Percentiles rank a stretch among this genome's conserved stretches.
Evolutionary conservation across 2,113 vertebrate genomes (phyloP).

Genomic region (Gorilla gorilla): DNA sequence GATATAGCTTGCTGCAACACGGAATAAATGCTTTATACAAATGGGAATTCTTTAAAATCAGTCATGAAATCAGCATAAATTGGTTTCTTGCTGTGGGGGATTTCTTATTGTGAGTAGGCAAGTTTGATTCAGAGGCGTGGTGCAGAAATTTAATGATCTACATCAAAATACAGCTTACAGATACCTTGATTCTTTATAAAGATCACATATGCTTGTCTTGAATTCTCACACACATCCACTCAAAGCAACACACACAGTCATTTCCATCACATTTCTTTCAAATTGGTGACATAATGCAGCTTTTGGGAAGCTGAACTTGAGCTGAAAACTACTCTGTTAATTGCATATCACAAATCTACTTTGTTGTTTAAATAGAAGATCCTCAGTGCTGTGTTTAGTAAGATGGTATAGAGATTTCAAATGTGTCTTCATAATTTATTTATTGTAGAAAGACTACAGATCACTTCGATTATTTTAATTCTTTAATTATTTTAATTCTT

Average conservation of each 20-base stretch:
- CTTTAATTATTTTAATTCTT: not conserved
- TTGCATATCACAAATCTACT: not conserved
- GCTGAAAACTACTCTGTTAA: not conserved
- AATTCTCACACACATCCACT: not conserved
- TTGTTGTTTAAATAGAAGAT: not conserved
- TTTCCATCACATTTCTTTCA: not conserved
- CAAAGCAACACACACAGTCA: not conserved
- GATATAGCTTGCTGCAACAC: not conserved
- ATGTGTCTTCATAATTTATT: not conserved
- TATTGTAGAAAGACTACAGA: slow-evolving; percentile 3
- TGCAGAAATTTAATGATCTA: slow-evolving; percentile 14
- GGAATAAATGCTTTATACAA: not conserved
- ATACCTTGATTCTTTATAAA: not conserved
- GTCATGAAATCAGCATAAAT: not conserved
- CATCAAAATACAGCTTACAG: not conserved
- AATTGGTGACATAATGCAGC: not conserved
- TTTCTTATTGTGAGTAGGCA: not conserved
- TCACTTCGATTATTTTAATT: not conserved
- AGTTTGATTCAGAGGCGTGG: not conserved
- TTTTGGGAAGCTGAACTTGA: not conserved
- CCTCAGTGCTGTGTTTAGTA: not conserved
- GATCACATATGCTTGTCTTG: not conserved
- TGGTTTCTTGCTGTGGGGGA: not conserved
- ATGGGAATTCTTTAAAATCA: not conserved
- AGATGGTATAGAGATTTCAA: not conserved